Conservation (phyloP, 2,797 vertebrate genomes). For the Eidolon dupreanum region DNA sequence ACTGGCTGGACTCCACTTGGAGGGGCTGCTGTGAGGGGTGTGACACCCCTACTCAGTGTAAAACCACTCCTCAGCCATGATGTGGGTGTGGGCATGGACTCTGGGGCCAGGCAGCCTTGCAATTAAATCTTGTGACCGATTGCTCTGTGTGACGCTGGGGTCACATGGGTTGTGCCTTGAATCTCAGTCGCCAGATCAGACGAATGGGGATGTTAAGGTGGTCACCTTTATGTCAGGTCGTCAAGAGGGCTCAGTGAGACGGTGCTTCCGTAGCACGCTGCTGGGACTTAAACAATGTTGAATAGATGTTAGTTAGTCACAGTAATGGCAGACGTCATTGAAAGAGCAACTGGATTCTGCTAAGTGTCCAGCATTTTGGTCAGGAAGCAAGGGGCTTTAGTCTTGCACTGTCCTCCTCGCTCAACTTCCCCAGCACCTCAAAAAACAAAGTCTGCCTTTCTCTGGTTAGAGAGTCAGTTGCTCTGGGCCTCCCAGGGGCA, state of each 20-base stretch:
- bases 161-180: rapidly evolving
- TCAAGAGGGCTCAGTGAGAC: background rate
- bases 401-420: background rate
- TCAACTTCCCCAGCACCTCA: background rate
- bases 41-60: rapidly evolving
- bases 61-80: background rate
- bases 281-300: background rate
- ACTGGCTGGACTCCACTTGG: background rate
- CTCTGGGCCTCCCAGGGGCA: constrained; percentile 16
- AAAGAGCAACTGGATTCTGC: background rate
- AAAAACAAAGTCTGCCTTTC: constrained; percentile 67
- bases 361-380: background rate
- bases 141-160: background rate
- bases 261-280: background rate
- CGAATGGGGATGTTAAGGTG: rapidly evolving
- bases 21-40: rapidly evolving
- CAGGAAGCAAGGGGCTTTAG: background rate
- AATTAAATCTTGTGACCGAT: background rate
- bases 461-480: constrained; percentile 5
- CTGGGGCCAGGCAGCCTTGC: background rate
- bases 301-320: background rate
- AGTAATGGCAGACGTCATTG: rapidly evolving
- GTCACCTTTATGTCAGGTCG: rapidly evolving
- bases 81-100: background rate
- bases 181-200: background rate